Evolutionary conservation across 2,888 invertebrate species (phyloP), one percentile per base, ranked within the genome.

Genomic region (Congeria kusceri): DNA sequence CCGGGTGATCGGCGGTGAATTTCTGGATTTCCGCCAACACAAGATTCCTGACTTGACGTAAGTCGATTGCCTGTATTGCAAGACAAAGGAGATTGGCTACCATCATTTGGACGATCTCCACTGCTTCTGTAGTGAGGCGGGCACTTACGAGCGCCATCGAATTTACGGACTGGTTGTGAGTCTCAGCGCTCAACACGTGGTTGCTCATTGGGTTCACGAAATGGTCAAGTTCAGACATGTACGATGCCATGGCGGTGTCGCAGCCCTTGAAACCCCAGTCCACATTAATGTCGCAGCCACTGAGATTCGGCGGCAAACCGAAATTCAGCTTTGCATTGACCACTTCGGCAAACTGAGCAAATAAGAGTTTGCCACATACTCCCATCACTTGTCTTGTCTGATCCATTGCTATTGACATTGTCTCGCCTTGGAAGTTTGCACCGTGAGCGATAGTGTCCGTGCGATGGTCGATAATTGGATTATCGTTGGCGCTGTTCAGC

Each of bases 261-360:
- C 73, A 66, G 1, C 88, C 89, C 68, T 89, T 89, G 79, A 88
- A 86, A 3, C 88, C 89, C 46, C 88, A 86, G 67, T 89, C 86
- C 0, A 70, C 53, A 27, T 58, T 77, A 20, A 77, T 32, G 62
- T 88, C 87, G 46, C 83, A 69, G 11, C 88, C 88, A 61, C 77
- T 63, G 7, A 89, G 77, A 62, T 89, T 89, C 29, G 88, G 88
- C n/a, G 88, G 80, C 18, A 89, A 76, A 9, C 86, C 86, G 25
- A 80, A 65, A 66, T 78, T 88, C 59, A 84, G 73, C 11, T 77
- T 79, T 32, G 62, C 58, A 57, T 88, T 88, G 20, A 88, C 76
- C 11, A 89, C 70, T 69, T 89, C 88, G 13, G 81, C 69, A 58
- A 89, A 76, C 66, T 89, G 88, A 20, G 85, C 88, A 62, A 88